Base-by-base conservation (phyloP, 2,113 vertebrate genomes). In the Onychostruthus taczanowskii region DNA sequence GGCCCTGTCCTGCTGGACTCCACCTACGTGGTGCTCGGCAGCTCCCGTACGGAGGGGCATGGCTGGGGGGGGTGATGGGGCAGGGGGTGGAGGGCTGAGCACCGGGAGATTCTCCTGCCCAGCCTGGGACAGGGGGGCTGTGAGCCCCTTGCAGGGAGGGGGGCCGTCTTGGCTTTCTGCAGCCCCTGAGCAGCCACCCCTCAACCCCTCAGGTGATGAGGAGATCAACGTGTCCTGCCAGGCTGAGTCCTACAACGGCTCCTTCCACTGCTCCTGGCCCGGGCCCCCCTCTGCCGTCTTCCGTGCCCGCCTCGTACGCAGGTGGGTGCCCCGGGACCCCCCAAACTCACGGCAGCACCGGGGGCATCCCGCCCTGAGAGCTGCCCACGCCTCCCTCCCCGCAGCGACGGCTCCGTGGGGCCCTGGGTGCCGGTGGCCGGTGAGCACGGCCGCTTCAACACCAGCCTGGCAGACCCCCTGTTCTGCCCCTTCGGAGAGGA, bases 401-500 rank as follows among this genome's bases (percentile, higher is more conserved):
- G 2, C 90, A 96, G 95, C 1, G 21, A 91, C 0, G 61, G 91
- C 28, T 91, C 83, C 13, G 0, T 68, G 31, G 83, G 88, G 6
- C 22, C 43, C 0, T 95, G 96, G 91, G 52, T 91, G 10, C 35
- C 10, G 0, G 83, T 31, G 4, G 7, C 52, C 6, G 0, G 37
- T 2, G 13, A 0, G 24, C 24, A 1, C 0, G 76, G 90, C 56
- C 19, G 0, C 11, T 95, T 94, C 83, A 69, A 3, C 1, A 10
- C 70, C 75, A 80, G n/a, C 5, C 69, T 97, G 28, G 10, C 3
- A 1, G 95, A 96, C 37, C 64, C 84, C 12, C 66, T 35, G 3
- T 96, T 96, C 94, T 97, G 96, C 61, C 93, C 93, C 43, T 96
- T 95, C 0, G 94, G 82, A 1, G 96, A 97, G 75, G 93, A 95